These are phyloP conservation scores for Lepidotrigona ventralis DNA, from an alignment of 1,140 invertebrate species.

Conservation along the genomic window DNA sequence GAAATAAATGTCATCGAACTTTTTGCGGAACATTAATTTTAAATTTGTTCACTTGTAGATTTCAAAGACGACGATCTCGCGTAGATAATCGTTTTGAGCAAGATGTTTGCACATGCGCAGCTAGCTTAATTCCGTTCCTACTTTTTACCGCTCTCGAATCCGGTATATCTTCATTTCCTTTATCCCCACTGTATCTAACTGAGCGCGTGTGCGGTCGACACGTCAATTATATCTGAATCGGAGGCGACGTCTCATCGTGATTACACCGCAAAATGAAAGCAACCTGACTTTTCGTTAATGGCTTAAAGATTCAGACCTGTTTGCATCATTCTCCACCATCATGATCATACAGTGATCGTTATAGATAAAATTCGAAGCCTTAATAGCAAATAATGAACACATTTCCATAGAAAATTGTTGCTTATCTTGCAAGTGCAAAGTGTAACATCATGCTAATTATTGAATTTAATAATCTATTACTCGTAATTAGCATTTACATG, in stretches of 20 bases:
- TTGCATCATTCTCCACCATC: neutral
- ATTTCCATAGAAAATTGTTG: neutral
- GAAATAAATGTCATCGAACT: neutral
- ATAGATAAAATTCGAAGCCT: neutral
- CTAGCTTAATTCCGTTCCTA: conserved; percentile 21
- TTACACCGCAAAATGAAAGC: conserved; percentile 7
- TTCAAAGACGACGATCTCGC: neutral
- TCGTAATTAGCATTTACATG: neutral
- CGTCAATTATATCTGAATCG: conserved; percentile 58
- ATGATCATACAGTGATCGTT: neutral
- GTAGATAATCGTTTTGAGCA: neutral
- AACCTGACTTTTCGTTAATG: neutral
- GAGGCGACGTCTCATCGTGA: conserved; percentile 22
- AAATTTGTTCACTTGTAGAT: too few species aligned
- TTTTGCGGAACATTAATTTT: neutral
- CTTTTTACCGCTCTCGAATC: conserved; percentile 34
- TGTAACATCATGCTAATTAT: neutral
- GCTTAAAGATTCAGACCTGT: neutral
- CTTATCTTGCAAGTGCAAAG: neutral
- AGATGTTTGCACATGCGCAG: neutral
- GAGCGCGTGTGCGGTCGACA: conserved; percentile 54
- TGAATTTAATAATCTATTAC: neutral
- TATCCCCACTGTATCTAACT: conserved; percentile 12
- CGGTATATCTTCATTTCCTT: conserved; percentile 39
- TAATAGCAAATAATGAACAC: neutral